These are phyloP conservation scores for Ptychadena robeensis DNA, from an alignment of 2,797 vertebrate genomes.

Conservation along the genomic window DNA sequence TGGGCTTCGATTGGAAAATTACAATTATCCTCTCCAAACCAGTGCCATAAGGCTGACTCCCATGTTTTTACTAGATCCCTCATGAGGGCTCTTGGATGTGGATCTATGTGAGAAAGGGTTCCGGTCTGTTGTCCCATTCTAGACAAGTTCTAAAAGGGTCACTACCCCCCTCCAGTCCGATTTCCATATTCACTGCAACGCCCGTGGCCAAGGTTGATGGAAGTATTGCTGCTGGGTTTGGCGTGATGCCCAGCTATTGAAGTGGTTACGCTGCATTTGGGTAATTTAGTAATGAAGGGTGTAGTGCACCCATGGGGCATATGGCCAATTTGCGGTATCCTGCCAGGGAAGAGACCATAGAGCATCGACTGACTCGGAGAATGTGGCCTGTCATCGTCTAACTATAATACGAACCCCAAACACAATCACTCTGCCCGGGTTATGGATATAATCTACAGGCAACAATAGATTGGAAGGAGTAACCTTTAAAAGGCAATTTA, in stretches of 20 bases:
- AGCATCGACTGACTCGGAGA: neutral
- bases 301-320: neutral
- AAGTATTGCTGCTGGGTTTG: neutral
- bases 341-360: neutral
- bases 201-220: neutral
- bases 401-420: neutral
- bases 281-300: neutral
- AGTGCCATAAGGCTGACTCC: no score
- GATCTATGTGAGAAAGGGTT: no score
- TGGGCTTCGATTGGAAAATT: no score
- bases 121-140: no score
- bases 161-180: neutral
- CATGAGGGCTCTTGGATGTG: no score
- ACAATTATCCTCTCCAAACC: no score
- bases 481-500: no score
- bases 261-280: neutral
- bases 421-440: no score
- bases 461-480: no score
- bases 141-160: no score
- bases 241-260: neutral
- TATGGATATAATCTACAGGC: no score
- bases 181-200: neutral
- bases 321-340: neutral
- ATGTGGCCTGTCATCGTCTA: neutral
- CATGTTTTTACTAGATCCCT: no score